phyloP scores from a whole-genome alignment of 2,888 invertebrate species.

The Cephonodes hylas region DNA sequence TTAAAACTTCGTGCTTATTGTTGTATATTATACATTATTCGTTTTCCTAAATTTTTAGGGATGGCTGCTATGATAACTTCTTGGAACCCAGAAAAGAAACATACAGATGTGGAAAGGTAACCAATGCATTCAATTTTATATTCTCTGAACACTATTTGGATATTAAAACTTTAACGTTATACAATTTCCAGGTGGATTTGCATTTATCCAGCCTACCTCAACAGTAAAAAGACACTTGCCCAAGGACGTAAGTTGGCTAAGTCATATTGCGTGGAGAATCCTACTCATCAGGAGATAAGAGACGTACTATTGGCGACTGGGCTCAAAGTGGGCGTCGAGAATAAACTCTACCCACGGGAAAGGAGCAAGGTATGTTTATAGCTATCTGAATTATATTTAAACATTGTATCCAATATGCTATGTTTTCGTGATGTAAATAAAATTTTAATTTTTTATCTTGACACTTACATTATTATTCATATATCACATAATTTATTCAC shows the following conservation, averaged over 20 bases:
- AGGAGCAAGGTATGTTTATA: conserved; percentile 85
- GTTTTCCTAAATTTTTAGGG: conserved; percentile 12
- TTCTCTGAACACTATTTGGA: not conserved
- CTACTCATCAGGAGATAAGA: conserved; percentile 95
- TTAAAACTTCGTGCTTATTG: too few species aligned
- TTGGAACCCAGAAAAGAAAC: conserved; percentile 88
- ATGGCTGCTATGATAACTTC: conserved; percentile 80
- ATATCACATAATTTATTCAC: too few species aligned
- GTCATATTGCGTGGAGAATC: conserved; percentile 95
- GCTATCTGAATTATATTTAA: not conserved
- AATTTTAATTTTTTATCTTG: too few species aligned
- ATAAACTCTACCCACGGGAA: conserved; percentile 95
- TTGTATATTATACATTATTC: not conserved
- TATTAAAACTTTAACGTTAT: not conserved
- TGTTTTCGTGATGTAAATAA: too few species aligned
- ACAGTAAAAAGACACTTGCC: conserved; percentile 94
- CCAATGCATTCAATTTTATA: conserved; percentile 3
- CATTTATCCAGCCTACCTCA: conserved; percentile 97
- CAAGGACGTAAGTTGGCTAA: conserved; percentile 94
- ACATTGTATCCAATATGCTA: not conserved
- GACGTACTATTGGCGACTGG: conserved; percentile 94
- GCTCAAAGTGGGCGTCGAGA: conserved; percentile 93
- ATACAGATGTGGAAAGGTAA: conserved; percentile 84
- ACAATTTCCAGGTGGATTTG: conserved; percentile 91
- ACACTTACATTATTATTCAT: too few species aligned